Percentiles rank a stretch among this genome's conserved stretches.
phyloP scores from a whole-genome alignment of 2,888 invertebrate genomes.

The Taphrorychus bicolor region DNA sequence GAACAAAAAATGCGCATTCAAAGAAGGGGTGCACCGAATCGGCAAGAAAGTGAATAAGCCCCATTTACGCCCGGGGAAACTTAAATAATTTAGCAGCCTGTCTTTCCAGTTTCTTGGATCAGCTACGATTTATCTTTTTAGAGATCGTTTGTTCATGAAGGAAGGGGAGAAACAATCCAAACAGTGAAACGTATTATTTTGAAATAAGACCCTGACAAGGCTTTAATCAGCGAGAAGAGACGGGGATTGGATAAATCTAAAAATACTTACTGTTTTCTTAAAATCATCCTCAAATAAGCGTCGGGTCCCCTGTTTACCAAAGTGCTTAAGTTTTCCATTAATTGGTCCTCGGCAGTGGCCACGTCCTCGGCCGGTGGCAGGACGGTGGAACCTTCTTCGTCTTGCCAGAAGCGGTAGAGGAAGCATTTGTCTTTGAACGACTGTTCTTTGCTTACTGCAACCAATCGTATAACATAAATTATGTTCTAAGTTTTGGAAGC shows the following conservation, averaged over 20 bases:
- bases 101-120: not conserved
- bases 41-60: not conserved
- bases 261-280: constrained; percentile 76
- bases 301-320: constrained; percentile 79
- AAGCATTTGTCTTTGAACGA: constrained; percentile 84
- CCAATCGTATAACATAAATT: not conserved
- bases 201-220: not conserved
- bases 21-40: not conserved
- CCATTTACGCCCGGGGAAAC: not conserved
- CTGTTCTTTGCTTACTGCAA: constrained; percentile 75
- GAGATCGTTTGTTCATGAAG: not conserved
- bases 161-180: not conserved
- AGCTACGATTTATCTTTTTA: not conserved
- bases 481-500: not conserved
- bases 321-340: constrained; percentile 70
- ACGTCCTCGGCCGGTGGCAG: constrained; percentile 67
- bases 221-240: not conserved
- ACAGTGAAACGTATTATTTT: not conserved
- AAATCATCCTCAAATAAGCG: constrained; percentile 79
- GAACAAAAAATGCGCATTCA: not conserved
- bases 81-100: not conserved
- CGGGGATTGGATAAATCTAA: not conserved
- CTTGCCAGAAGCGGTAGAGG: constrained; percentile 81
- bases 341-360: constrained; percentile 71
- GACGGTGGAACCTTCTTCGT: constrained; percentile 68